Evolutionary conservation across 1,140 invertebrate species (phyloP), one percentile per base, ranked within the genome.

Genomic region (Zaprionus kolodkinae): DNA sequence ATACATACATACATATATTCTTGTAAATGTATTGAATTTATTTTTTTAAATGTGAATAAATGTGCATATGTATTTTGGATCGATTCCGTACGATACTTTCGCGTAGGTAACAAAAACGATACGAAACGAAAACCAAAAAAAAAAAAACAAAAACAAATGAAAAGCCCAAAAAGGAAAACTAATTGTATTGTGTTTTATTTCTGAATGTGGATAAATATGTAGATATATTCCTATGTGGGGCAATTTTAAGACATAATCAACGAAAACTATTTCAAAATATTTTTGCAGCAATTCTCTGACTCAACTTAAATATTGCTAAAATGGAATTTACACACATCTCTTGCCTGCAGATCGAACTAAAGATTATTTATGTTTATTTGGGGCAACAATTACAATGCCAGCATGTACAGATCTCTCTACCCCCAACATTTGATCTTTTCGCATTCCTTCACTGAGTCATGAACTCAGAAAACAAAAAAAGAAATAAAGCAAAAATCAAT

Each of bases 41-140:
- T 76, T 79, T 89, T 88, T 88, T 89, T 81, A 81, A 81, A 69
- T 76, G 74, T 84, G 78, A 84, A 78, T 89, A 72, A 80, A 81
- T 78, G 74, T 76, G 79, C 66, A 74, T 68, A 73, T 81, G 79
- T 88, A 76, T 87, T 84, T 87, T 83, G 79, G 69, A 76, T 84
- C 68, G 77, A 88, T 88, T 88, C 69, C 65, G 63, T 73, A 72
- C 62, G 36, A 68, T 72, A 75, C 72, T 78, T 71, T 68, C 57
- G 64, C 72, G 59, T 61, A 67, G 56, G 61, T 71, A 75, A 66
- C 55, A 48, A 56, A 73, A 82, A 82, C 56, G 27, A 45, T 45
- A 45, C 54, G 13, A 57, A 64, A 72, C 11, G 15, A 40, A 64
- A 55, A 70, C 21, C 15, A 71, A 63, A 71, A 78, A 57, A 13